These are phyloP conservation scores for Melanostigma gelatinosum DNA, from an alignment of 2,113 vertebrate species.

Conservation along the genomic window DNA sequence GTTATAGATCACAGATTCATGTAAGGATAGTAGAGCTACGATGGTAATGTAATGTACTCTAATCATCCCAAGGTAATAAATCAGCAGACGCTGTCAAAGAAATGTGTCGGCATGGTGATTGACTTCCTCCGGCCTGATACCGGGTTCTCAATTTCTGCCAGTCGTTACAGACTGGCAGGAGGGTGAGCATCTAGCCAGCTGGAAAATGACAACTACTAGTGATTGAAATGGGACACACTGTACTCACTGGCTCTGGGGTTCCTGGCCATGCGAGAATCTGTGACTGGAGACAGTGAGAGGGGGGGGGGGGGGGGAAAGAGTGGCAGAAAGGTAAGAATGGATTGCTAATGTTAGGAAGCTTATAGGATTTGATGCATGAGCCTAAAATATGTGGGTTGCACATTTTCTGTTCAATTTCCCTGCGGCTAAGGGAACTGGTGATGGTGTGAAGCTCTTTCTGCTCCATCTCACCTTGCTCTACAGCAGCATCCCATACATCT, in stretches of 20 bases:
- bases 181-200: conserved; percentile 72
- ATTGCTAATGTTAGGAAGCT: conserved; percentile 59
- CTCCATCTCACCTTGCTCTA: conserved; percentile 67
- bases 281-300: conserved; percentile 68
- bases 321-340: conserved; percentile 60
- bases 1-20: conserved; percentile 19
- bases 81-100: conserved; percentile 41
- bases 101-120: conserved; percentile 22
- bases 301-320: not conserved
- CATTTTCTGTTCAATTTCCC: conserved; percentile 74
- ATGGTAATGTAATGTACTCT: conserved; percentile 23
- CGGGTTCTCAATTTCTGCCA: conserved; percentile 57
- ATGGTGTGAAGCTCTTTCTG: conserved; percentile 58
- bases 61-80: conserved; percentile 34
- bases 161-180: conserved; percentile 70
- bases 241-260: conserved; percentile 81
- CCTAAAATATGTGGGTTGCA: conserved; percentile 75
- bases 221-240: conserved; percentile 74
- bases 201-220: conserved; percentile 77
- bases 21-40: not conserved
- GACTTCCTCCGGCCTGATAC: conserved; percentile 24
- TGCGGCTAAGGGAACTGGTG: conserved; percentile 58
- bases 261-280: conserved; percentile 82
- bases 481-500: conserved; percentile 70
- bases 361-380: conserved; percentile 70